Evolutionary conservation across 2,797 vertebrate genomes (phyloP).

Genomic region (Scolopax bukidnonensis): DNA sequence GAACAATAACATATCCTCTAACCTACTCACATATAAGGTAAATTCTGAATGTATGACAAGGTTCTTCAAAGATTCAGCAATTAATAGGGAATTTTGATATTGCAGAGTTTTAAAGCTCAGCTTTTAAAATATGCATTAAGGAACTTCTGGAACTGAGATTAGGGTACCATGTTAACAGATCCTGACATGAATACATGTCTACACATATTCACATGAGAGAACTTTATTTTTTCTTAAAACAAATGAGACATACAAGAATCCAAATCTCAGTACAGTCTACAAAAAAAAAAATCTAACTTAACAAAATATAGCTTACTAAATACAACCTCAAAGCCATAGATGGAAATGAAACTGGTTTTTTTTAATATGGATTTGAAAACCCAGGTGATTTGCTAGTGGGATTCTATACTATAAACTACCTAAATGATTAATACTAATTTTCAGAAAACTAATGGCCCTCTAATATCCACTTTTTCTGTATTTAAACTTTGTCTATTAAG

Average conservation of each 20-base stretch:
- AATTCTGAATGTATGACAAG: not conserved
- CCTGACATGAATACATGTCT: not conserved
- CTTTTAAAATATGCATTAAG: not conserved
- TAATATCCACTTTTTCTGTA: not conserved
- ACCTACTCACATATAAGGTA: not conserved
- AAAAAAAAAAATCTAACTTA: not conserved
- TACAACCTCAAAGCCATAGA: not conserved
- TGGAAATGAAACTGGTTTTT: not conserved
- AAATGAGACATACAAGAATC: not conserved
- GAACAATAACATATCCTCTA: not conserved
- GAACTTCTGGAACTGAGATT: not conserved
- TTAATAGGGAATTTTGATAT: not conserved
- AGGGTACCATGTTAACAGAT: not conserved
- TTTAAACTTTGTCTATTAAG: not conserved
- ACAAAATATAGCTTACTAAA: not conserved
- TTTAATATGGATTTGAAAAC: not conserved
- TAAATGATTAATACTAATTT: not conserved
- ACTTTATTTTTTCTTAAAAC: not conserved
- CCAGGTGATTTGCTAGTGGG: not conserved
- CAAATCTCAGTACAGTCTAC: not conserved
- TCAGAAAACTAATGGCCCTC: not conserved
- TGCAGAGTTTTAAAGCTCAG: not conserved
- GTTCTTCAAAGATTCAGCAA: not conserved
- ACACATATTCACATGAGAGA: rapidly evolving
- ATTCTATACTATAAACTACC: not conserved